Conservation (phyloP, 2,113 vertebrate genomes). For the Gorsachius goisagi region DNA sequence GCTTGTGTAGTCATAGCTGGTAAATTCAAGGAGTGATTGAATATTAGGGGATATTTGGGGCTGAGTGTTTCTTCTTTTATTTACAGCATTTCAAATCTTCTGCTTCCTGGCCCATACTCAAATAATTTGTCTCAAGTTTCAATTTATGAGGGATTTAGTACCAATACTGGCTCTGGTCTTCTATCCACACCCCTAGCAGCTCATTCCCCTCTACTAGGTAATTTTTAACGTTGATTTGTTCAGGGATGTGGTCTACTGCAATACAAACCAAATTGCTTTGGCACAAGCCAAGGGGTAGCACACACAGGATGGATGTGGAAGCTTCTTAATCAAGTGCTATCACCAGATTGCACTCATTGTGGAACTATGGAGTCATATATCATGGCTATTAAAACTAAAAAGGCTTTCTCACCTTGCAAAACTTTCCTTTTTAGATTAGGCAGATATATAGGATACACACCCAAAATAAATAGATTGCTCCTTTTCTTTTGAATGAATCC, state of each 20-base stretch:
- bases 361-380: not conserved
- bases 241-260: not conserved
- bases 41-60: not conserved
- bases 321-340: not conserved
- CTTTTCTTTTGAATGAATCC: not conserved
- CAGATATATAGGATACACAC: not conserved
- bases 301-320: not conserved
- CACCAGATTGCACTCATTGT: not conserved
- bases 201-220: not conserved
- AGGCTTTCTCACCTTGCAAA: not conserved
- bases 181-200: not conserved
- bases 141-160: not conserved
- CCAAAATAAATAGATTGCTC: not conserved
- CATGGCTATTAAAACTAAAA: not conserved
- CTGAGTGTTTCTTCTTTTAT: not conserved
- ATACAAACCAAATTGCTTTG: not conserved
- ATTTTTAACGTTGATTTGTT: not conserved
- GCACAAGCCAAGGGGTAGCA: not conserved
- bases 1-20: not conserved
- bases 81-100: not conserved
- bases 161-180: not conserved
- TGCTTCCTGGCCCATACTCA: not conserved
- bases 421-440: not conserved
- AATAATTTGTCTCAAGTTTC: not conserved
- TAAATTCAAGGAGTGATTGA: not conserved